A percentile compares a stretch with the other conserved stretches of the same genome.
These are phyloP conservation scores for Aphelocoma coerulescens DNA, from an alignment of 2,113 vertebrate species.

Conservation along the genomic window DNA sequence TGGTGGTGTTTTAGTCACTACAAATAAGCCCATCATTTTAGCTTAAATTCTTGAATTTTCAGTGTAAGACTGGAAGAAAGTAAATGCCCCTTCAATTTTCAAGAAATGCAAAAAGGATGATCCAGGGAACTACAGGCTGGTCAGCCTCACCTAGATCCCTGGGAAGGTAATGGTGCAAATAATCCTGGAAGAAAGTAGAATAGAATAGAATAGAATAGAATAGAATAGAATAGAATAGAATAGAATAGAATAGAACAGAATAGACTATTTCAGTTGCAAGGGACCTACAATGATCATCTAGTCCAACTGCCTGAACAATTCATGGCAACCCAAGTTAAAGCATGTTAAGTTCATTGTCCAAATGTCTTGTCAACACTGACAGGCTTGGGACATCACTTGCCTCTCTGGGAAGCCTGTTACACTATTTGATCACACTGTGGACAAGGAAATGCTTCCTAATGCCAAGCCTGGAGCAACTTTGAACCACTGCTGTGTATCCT, in stretches of 20 bases:
- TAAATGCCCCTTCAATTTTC: neutral
- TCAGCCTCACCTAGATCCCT: neutral
- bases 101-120: neutral
- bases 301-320: neutral
- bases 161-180: neutral
- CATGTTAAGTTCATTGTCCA: neutral
- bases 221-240: neutral
- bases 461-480: neutral
- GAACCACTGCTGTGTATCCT: fast-evolving
- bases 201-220: neutral
- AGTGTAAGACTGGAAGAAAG: neutral
- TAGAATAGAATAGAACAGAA: neutral
- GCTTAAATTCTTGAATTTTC: neutral
- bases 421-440: neutral
- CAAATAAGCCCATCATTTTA: neutral
- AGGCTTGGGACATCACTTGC: fast-evolving
- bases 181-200: neutral
- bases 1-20: neutral
- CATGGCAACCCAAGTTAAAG: neutral
- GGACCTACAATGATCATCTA: neutral
- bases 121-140: neutral
- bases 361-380: neutral
- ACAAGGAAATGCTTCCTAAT: neutral
- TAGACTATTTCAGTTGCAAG: neutral
- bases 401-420: neutral